A percentile compares a stretch with the other conserved stretches of the same genome.
These are phyloP conservation scores for Mirounga angustirostris DNA, from an alignment of 2,113 vertebrate genomes.

Conservation along the genomic window DNA sequence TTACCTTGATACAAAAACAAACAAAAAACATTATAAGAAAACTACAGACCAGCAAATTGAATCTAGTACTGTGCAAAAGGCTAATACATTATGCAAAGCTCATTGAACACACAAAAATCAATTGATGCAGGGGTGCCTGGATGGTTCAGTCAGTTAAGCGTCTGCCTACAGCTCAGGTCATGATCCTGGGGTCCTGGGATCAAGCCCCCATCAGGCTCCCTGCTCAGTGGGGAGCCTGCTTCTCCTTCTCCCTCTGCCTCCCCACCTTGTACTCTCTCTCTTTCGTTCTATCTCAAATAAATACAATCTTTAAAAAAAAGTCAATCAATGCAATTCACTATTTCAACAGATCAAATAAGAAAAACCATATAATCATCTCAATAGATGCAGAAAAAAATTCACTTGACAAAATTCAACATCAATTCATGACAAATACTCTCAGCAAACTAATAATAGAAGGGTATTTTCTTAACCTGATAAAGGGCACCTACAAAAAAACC, in stretches of 20 bases:
- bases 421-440: not conserved
- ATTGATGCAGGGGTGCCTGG: not conserved
- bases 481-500: not conserved
- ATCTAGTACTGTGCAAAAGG: not conserved
- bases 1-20: not conserved
- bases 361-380: not conserved
- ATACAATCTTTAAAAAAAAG: not conserved
- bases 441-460: not conserved
- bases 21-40: not conserved
- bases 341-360: not conserved
- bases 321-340: not conserved
- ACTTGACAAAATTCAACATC: not conserved
- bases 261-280: too few species aligned
- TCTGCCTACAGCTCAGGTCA: too few species aligned
- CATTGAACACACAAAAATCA: not conserved
- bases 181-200: too few species aligned
- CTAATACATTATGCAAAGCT: not conserved
- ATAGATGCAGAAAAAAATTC: not conserved
- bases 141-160: too few species aligned
- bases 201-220: too few species aligned
- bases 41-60: not conserved
- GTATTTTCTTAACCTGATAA: not conserved
- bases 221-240: too few species aligned
- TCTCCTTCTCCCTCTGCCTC: too few species aligned
- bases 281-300: too few species aligned